Base-by-base conservation (phyloP, 2,113 vertebrate genomes). In the Nothoprocta pentlandii region DNA sequence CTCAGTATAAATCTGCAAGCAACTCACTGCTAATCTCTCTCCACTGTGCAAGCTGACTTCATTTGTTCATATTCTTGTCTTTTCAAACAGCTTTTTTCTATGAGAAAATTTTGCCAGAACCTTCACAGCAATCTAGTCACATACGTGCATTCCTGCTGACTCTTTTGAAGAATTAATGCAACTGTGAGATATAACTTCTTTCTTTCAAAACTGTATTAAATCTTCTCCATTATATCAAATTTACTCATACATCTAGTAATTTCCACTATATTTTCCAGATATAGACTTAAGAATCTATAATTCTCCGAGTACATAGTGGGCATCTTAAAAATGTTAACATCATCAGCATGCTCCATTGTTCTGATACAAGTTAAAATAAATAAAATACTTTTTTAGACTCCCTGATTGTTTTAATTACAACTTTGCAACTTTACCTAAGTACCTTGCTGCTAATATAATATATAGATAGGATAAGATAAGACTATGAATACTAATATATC, bases 401-500 rank as follows among this genome's bases (percentile, higher is more conserved):
- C 25, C 34, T 49, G 16, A 30, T 46, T 49, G 22, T 71, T 90
- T 79, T 58, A 47, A 66, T 23, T 71, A 44, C 26, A 66, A 9
- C 36, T 14, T 67, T 47, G 6, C 44, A 64, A 34, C 34, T 34
- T 34, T 6, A 61, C 0, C 0, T 12, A 46, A 41, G 3, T 34
- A 36, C 49, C 49, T 54, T 26, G 28, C 9, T 73, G 9, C 68
- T 66, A 66, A 41, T 53, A 41, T 34, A 77, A 11, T 51, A 46
- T 23, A 34, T 25, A 30, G 28, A 73, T 10, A 59, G 15, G 71
- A 42, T 47, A 20, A 41, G 14, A 30, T 62, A 84, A 67, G 46
- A 67, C 78, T 36, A 61, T 11, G 61, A 88, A 47, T 14, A 19
- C 16, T 79, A 41, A 61, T 79, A 54, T 53, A 66, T 16, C 28